Base-by-base conservation (phyloP, 2,797 vertebrate genomes). In the Caiman crocodilus region DNA sequence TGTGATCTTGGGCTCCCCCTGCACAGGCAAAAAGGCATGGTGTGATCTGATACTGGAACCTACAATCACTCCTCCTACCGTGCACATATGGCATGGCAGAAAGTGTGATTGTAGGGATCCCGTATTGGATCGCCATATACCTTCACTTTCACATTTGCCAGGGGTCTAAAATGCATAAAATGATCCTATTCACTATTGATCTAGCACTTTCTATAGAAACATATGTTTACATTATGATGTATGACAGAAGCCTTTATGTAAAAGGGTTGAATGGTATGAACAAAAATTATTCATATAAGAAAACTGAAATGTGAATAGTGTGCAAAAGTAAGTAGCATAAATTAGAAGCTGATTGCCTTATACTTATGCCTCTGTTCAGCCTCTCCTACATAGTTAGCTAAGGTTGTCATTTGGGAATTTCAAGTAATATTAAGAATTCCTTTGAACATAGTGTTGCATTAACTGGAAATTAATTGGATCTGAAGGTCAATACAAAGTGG, bases 391-490 rank as follows among this genome's bases (percentile, higher is more conserved):
- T 25, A 89, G 91, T 32, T 91, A 90, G 57, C 71, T 88, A 81
- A 74, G 61, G 76, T 30, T 4, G 4, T 90, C 76, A 79, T 59
- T 30, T 90, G 90, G 74, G 91, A 90, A 89, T 93, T 95, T 94
- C 20, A 83, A 94, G 56, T 89, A 93, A 59, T 91, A 57, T 65
- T 93, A 88, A 50, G 65, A 84, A 96, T 95, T 96, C 90, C 92
- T 96, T 86, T 95, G 95, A 95, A 96, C 35, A 20, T 6, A 69
- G 35, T 61, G 12, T 96, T 92, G 85, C 76, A 92, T 94, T 92
- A 95, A 69, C 61, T 90, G 82, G 79, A 86, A 93, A 92, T 92
- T 93, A 89, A 92, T 95, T 96, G 79, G 74, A 85, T 95, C 91
- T 94, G 79, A 92, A 96, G 71, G 88, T 96, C 82, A 92, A 80